Conservation (phyloP, 1,140 invertebrate genomes). For the Saccostrea echinata region DNA sequence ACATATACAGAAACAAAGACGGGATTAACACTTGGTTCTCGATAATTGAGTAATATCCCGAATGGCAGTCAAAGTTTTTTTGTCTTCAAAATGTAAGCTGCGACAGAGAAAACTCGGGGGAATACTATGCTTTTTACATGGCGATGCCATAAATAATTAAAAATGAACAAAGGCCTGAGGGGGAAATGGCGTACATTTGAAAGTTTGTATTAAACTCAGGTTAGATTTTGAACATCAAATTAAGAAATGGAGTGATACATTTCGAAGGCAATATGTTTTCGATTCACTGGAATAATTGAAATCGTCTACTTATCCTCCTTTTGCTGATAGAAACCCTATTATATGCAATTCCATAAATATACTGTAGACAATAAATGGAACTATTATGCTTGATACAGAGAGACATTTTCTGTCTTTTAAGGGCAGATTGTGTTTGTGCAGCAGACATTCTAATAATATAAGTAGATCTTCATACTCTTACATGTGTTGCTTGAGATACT, state of each 20-base stretch:
- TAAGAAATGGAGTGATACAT: neutral
- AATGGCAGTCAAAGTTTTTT: neutral
- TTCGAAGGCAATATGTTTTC: neutral
- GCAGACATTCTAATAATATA: neutral
- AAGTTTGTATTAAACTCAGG: conserved; percentile 4
- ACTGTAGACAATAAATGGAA: neutral
- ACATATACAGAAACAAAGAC: neutral
- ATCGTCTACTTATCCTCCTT: neutral
- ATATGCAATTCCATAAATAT: neutral
- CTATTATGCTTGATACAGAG: neutral
- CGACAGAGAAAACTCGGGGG: conserved; percentile 30
- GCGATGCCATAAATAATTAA: neutral
- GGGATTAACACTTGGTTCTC: neutral
- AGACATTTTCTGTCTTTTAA: too few relatives aligned
- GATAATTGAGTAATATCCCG: conserved; percentile 5
- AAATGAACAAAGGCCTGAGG: neutral
- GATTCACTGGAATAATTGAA: neutral
- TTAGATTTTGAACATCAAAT: neutral
- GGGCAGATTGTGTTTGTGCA: neutral
- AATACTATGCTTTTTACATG: conserved; percentile 10
- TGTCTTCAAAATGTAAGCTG: conserved; percentile 8
- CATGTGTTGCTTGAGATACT: neutral
- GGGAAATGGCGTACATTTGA: neutral
- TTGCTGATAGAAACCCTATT: neutral
- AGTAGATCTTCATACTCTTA: neutral